Evolutionary conservation across 2,797 vertebrate genomes (phyloP).

Genomic region (Melanotaenia nigrans): DNA sequence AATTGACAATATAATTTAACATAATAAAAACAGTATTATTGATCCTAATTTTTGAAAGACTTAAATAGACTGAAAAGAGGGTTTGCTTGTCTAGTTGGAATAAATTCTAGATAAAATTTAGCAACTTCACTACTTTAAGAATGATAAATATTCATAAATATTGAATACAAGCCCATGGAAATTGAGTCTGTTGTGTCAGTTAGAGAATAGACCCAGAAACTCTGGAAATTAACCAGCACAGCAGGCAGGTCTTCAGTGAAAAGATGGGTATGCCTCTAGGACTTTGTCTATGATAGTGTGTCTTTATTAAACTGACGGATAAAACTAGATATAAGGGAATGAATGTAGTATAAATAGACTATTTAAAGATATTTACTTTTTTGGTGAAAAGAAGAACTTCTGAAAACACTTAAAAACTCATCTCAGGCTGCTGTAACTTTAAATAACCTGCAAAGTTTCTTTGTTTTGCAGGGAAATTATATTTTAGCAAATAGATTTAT

Average conservation of each 20-base stretch:
- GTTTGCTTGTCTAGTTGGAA: neutral
- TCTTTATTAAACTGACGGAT: constrained; percentile 1
- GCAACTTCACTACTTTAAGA: neutral
- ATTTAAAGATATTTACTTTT: neutral
- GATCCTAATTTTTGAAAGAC: neutral
- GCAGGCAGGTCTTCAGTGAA: constrained; percentile 10
- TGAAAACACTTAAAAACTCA: neutral
- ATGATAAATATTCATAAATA: neutral
- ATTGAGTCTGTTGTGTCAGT: neutral
- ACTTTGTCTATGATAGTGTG: constrained; percentile 13
- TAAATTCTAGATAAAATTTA: neutral
- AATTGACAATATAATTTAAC: neutral
- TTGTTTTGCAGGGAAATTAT: neutral
- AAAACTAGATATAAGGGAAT: constrained; percentile 11
- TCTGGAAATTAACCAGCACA: neutral
- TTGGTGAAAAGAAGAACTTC: constrained; percentile 4
- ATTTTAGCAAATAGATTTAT: neutral
- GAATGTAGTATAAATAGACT: neutral
- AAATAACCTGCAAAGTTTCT: neutral
- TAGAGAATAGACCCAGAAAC: neutral
- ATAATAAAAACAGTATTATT: neutral
- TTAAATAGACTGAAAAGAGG: neutral
- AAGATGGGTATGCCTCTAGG: constrained; percentile 14
- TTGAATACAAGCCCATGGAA: neutral
- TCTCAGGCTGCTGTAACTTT: neutral